Evolutionary conservation across 2,113 vertebrate genomes (phyloP), one percentile per base, ranked within the genome.

Genomic region (Paedocypris sp.): DNA sequence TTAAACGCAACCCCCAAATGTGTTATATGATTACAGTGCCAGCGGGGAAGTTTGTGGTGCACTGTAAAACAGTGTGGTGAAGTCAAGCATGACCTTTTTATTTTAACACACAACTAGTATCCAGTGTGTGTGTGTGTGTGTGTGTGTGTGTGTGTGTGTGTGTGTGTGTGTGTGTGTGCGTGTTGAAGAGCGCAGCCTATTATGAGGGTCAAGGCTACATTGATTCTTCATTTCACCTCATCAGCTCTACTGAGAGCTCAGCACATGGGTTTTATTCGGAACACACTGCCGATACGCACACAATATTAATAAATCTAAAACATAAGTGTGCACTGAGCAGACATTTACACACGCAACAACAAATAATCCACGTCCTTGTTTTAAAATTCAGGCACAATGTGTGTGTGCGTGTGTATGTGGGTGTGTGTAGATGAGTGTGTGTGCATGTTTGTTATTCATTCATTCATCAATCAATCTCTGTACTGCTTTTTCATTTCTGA

Each of bases 151-250:
- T 12, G 16, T 49, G 46, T 49, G 23, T 29, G 46, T 25, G 39
- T 29, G 25, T 29, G 45, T 3, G 22, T 28, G 47, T 35, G 18
- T 23, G 49, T 5, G 32, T 52, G 51, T 8, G 35, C 12, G 35
- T 12, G 23, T n/a, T 32, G 26, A 41, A 33, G 29, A 52, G 48
- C 29, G 7, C 11, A 41, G 46, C 5, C 6, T 52, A 60, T 58
- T 49, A 35, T 60, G 64, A 43, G 54, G 12, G 54, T 60, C 47
- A 50, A 36, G 22, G 43, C 33, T 49, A 29, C 11, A 13, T 13
- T 3, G 15, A 20, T 25, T 35, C 29, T 47, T 25, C 6, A 38
- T 41, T 53, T 54, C 32, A 45, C 50, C 41, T 56, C 41, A 47
- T 45, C 32, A 36, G 51, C 32, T 47, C 25, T 36, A 26, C 35